Conservation (phyloP, 2,797 vertebrate species). For the Peromyscus nudipes region DNA sequence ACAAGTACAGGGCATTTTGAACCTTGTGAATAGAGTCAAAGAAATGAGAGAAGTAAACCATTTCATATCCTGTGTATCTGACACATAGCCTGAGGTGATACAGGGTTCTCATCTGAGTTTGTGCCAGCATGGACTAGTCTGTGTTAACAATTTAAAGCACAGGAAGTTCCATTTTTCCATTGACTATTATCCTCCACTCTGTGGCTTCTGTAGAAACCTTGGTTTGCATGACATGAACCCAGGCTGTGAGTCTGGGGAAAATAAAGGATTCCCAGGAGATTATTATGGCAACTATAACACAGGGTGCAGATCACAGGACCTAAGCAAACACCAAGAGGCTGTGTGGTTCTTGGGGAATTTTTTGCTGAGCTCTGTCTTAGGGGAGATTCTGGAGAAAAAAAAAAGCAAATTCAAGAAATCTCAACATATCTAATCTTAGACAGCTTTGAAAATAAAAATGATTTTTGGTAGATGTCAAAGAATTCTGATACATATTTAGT, state of each 20-base stretch:
- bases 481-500: background rate
- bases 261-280: background rate
- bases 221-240: background rate
- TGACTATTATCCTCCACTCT: accelerated
- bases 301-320: background rate
- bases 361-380: background rate
- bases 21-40: background rate
- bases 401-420: background rate
- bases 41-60: background rate
- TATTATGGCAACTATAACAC: background rate
- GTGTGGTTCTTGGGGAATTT: accelerated
- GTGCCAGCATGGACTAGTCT: background rate
- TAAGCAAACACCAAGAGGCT: too few species aligned
- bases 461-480: background rate
- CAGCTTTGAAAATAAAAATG: background rate
- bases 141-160: background rate
- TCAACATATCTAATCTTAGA: background rate
- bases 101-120: background rate
- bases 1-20: background rate
- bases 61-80: background rate
- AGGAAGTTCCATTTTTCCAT: background rate
- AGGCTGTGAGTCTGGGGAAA: background rate
- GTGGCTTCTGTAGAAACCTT: background rate
- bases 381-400: background rate
- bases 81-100: accelerated